phyloP scores from a whole-genome alignment of 2,797 vertebrate genomes.

The Hippopotamyrus pictus region DNA sequence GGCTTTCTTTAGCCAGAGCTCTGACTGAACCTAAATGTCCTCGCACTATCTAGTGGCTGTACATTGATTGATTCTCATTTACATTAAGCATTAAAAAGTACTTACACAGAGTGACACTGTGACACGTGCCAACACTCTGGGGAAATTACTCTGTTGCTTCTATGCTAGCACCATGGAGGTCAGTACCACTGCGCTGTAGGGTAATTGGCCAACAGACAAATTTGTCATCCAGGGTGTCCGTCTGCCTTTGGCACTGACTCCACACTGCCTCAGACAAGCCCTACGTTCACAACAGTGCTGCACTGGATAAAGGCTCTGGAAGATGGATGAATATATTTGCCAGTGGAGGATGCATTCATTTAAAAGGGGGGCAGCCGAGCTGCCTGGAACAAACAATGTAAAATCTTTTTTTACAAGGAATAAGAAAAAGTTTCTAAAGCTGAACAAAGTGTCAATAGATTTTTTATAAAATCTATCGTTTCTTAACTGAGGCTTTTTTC shows the following conservation, averaged over 20 bases:
- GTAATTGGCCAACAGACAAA: neutral
- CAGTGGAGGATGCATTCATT: neutral
- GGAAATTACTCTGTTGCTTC: neutral
- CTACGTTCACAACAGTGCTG: neutral
- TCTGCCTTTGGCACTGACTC: neutral
- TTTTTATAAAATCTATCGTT: neutral
- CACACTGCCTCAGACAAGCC: neutral
- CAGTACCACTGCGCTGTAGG: neutral
- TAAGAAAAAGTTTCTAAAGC: neutral
- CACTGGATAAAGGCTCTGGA: neutral
- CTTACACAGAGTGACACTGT: neutral
- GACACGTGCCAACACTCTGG: neutral
- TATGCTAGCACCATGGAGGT: neutral
- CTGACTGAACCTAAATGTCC: neutral
- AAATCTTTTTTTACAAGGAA: neutral
- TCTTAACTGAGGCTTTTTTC: neutral
- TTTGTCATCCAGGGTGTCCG: neutral
- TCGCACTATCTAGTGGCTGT: neutral
- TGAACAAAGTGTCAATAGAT: neutral
- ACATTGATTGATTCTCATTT: neutral
- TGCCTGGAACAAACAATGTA: neutral
- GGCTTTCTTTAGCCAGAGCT: neutral
- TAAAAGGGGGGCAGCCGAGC: neutral
- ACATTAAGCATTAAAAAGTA: slow-evolving; percentile 7
- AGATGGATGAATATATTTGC: neutral